These are phyloP conservation scores for Lasiurus cinereus DNA, from an alignment of 2,113 vertebrate genomes.

Conservation along the genomic window DNA sequence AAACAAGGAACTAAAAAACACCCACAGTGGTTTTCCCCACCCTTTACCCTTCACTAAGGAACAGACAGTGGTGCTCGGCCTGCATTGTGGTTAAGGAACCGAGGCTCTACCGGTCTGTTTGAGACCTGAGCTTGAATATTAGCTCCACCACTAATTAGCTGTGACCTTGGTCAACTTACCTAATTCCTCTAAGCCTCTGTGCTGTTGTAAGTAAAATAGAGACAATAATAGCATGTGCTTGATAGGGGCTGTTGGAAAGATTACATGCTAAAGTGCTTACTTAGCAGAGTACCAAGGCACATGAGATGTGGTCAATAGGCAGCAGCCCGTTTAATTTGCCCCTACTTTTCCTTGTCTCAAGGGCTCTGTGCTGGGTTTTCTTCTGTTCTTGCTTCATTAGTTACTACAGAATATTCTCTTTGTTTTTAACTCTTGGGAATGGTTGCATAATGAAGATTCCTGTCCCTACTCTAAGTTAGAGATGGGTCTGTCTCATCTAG, in stretches of 20 bases:
- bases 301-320: not conserved
- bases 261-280: not conserved
- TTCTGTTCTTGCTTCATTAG: not conserved
- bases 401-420: not conserved
- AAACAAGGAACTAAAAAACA: slow-evolving; percentile 3
- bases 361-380: not conserved
- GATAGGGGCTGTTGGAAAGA: not conserved
- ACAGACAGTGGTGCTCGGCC: not conserved
- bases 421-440: slow-evolving; percentile 12
- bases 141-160: not conserved
- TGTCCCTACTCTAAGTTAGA: not conserved
- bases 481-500: not conserved
- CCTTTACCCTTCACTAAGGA: not conserved
- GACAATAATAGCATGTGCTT: not conserved
- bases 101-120: not conserved
- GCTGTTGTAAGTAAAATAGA: not conserved
- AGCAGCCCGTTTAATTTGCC: not conserved
- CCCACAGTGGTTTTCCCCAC: not conserved
- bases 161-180: not conserved
- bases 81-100: not conserved
- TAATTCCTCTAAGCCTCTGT: not conserved
- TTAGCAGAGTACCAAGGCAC: not conserved
- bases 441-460: not conserved
- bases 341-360: not conserved
- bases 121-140: not conserved